phyloP scores from a whole-genome alignment of 1,140 invertebrate genomes.

The Physella acuta region DNA sequence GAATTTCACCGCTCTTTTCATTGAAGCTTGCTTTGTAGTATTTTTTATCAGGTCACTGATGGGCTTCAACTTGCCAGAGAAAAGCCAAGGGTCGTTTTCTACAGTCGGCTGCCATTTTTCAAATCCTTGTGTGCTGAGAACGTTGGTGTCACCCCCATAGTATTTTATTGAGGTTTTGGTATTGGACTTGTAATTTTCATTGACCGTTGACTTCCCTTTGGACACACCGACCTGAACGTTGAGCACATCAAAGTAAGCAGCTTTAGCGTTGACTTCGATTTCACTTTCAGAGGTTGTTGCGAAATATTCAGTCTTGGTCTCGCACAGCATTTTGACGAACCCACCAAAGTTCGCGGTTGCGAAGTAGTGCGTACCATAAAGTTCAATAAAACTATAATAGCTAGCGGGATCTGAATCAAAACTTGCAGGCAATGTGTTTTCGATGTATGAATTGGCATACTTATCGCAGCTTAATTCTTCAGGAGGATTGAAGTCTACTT shows the following conservation, averaged over 20 bases:
- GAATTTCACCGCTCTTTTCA: constrained; percentile 13
- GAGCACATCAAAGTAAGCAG: too few relatives aligned
- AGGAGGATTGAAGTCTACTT: not conserved
- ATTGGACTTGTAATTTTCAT: not conserved
- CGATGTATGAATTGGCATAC: not conserved
- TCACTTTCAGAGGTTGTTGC: not conserved
- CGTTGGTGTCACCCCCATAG: constrained; percentile 24
- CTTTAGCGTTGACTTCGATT: not conserved
- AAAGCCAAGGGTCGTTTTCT: constrained; percentile 21
- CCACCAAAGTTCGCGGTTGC: not conserved
- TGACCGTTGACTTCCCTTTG: not conserved
- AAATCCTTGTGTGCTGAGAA: constrained; percentile 5
- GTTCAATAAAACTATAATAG: not conserved
- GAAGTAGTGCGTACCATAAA: not conserved
- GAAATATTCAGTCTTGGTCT: not conserved
- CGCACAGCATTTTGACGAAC: not conserved
- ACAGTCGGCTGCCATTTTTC: constrained; percentile 18
- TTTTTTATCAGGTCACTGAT: constrained; percentile 19
- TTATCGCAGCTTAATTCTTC: not conserved
- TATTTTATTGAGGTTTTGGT: not conserved
- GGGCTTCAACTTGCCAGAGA: constrained; percentile 19
- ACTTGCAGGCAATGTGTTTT: not conserved
- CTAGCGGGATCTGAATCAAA: not conserved
- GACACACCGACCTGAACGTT: not conserved
- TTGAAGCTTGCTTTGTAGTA: constrained; percentile 2